Evolutionary conservation across 2,888 invertebrate species (phyloP).

Genomic region (Drosophila nigritarsus): DNA sequence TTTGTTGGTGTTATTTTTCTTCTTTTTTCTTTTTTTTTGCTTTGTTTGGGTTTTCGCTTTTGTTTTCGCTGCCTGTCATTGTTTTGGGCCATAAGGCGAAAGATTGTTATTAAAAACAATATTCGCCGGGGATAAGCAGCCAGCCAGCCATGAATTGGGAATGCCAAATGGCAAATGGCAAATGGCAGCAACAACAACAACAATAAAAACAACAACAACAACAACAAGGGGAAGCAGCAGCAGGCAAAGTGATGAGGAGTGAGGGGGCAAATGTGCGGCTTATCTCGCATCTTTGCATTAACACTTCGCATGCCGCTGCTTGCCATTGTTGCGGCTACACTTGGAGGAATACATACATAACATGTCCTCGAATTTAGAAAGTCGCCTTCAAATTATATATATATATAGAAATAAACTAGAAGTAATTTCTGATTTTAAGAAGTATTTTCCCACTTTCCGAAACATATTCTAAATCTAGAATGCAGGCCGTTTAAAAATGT

Average conservation of each 20-base stretch:
- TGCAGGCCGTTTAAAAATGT: not conserved
- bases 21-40: slow-evolving; percentile 14
- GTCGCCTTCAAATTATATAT: not conserved
- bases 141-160: slow-evolving; percentile 42
- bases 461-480: not conserved
- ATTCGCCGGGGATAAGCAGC: slow-evolving; percentile 72
- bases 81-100: slow-evolving; percentile 51
- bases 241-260: not conserved
- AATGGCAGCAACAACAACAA: not conserved
- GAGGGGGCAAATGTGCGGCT: slow-evolving; percentile 54
- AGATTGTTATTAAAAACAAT: slow-evolving; percentile 76
- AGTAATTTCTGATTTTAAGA: not conserved
- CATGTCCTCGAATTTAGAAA: not conserved
- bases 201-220: not conserved
- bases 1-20: slow-evolving; percentile 9
- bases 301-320: slow-evolving; percentile 62
- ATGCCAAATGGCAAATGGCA: slow-evolving; percentile 18
- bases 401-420: too few relatives aligned
- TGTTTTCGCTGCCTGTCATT: slow-evolving; percentile 33
- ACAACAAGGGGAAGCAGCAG: slow-evolving; percentile 25
- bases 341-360: not conserved
- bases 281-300: slow-evolving; percentile 77
- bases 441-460: not conserved
- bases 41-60: slow-evolving; percentile 24
- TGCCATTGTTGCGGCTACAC: slow-evolving; percentile 45